Percentiles rank a stretch among this genome's conserved stretches.
phyloP scores from a whole-genome alignment of 2,797 vertebrate species.

The Eospalax fontanierii region DNA sequence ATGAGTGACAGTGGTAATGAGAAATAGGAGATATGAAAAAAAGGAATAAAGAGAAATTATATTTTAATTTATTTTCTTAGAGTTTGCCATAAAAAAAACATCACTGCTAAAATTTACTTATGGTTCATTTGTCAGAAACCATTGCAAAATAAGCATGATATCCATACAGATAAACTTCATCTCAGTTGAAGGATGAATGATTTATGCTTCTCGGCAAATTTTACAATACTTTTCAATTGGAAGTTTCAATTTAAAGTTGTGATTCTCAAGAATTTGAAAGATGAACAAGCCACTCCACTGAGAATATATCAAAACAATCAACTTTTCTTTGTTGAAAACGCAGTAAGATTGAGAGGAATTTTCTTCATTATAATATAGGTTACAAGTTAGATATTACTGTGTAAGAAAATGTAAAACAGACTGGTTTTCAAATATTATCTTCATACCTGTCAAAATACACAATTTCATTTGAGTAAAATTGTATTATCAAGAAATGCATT shows the following conservation, averaged over 20 bases:
- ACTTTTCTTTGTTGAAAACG: slow-evolving; percentile 77
- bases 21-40: background rate
- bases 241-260: slow-evolving; percentile 81
- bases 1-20: background rate
- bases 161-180: slow-evolving; percentile 79
- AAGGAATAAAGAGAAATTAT: background rate
- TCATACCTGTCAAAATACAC: background rate
- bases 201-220: slow-evolving; percentile 86
- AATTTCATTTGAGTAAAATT: background rate
- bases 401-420: background rate
- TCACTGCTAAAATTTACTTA: slow-evolving; percentile 47
- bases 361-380: slow-evolving; percentile 5
- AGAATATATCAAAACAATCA: slow-evolving; percentile 83
- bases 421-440: background rate
- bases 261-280: slow-evolving; percentile 82
- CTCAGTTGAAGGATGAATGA: slow-evolving; percentile 87
- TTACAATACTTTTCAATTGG: slow-evolving; percentile 82
- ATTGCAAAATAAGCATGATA: slow-evolving; percentile 37
- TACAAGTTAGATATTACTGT: background rate
- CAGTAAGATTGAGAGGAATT: slow-evolving; percentile 27
- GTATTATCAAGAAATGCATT: background rate
- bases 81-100: slow-evolving; percentile 10
- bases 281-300: slow-evolving; percentile 73
- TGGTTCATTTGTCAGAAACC: slow-evolving; percentile 14
- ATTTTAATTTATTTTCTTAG: background rate